phyloP scores from a whole-genome alignment of 1,140 invertebrate species.

The Leptoteleia sp. region DNA sequence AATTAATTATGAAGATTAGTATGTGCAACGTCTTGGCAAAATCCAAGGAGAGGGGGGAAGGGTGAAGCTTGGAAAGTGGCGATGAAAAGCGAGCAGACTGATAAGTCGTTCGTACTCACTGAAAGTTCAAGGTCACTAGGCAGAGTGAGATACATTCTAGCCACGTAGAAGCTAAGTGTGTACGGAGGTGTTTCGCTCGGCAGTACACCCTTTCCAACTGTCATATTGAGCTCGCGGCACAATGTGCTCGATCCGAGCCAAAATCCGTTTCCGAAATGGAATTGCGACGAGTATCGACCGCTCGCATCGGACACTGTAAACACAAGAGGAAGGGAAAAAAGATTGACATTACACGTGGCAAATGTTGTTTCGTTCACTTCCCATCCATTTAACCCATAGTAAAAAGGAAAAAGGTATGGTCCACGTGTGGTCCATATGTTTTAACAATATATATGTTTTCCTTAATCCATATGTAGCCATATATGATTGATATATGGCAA shows the following conservation, averaged over 20 bases:
- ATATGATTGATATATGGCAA: too few species aligned
- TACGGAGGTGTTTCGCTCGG: constrained; percentile 83
- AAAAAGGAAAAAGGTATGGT: too few species aligned
- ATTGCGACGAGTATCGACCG: constrained; percentile 89
- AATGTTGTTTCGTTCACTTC: too few species aligned
- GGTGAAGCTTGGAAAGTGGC: too few species aligned
- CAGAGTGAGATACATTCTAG: constrained; percentile 84
- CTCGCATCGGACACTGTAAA: constrained; percentile 89
- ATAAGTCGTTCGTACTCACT: constrained; percentile 78
- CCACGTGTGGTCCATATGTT: too few species aligned
- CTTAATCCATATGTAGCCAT: too few species aligned
- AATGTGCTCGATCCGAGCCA: constrained; percentile 88
- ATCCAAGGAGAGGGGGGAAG: too few species aligned
- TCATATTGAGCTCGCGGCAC: constrained; percentile 83
- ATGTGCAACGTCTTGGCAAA: too few species aligned
- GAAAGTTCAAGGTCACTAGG: constrained; percentile 83
- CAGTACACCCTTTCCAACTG: constrained; percentile 63
- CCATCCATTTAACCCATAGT: too few species aligned
- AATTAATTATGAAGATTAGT: too few species aligned
- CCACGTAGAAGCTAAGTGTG: constrained; percentile 84
- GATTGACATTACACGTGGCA: too few species aligned
- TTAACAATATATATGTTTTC: too few species aligned
- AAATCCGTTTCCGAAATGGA: constrained; percentile 91
- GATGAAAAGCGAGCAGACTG: neutral
- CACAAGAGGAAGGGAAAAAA: constrained; percentile 2